Evolutionary conservation across 2,888 invertebrate species (phyloP).

Genomic region (Scaptomyza caliginosa): DNA sequence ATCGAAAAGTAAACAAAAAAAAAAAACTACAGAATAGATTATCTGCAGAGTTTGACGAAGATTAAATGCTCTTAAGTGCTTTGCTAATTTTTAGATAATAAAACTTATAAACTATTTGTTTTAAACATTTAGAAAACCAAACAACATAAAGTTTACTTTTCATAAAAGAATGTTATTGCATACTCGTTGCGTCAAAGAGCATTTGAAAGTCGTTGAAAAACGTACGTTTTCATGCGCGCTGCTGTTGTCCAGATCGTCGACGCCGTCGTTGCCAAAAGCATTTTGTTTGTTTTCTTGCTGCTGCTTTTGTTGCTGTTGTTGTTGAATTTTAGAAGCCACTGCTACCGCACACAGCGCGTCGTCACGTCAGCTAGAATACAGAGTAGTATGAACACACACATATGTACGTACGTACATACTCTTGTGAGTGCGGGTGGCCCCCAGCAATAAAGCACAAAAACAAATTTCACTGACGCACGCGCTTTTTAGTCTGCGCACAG

Average conservation of each 20-base stretch:
- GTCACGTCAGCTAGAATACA: constrained; percentile 58
- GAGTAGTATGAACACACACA: constrained; percentile 17
- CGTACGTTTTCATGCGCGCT: constrained; percentile 28
- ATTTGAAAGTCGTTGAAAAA: constrained; percentile 30
- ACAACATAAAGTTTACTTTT: not conserved
- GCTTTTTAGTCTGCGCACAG: constrained; percentile 35
- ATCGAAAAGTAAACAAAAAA: constrained; percentile 16
- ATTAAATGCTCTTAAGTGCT: not conserved
- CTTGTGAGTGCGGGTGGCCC: constrained; percentile 60
- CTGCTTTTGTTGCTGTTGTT: constrained; percentile 23
- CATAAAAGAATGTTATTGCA: not conserved
- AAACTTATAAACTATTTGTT: not conserved
- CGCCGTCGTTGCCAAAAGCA: constrained; percentile 54
- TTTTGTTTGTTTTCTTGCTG: constrained; percentile 39
- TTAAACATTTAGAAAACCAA: not conserved
- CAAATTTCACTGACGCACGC: constrained; percentile 71
- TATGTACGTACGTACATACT: constrained; percentile 15
- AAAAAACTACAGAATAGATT: constrained; percentile 4
- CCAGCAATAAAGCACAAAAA: constrained; percentile 9
- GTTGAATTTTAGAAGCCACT: constrained; percentile 34
- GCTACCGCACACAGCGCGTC: constrained; percentile 55
- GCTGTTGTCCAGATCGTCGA: constrained; percentile 19
- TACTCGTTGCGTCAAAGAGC: constrained; percentile 9
- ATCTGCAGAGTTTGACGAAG: not conserved
- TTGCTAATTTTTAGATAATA: not conserved